Evolutionary conservation across 2,888 invertebrate genomes (phyloP), one percentile per base, ranked within the genome.

Genomic region (Rhyacophila evoluta): DNA sequence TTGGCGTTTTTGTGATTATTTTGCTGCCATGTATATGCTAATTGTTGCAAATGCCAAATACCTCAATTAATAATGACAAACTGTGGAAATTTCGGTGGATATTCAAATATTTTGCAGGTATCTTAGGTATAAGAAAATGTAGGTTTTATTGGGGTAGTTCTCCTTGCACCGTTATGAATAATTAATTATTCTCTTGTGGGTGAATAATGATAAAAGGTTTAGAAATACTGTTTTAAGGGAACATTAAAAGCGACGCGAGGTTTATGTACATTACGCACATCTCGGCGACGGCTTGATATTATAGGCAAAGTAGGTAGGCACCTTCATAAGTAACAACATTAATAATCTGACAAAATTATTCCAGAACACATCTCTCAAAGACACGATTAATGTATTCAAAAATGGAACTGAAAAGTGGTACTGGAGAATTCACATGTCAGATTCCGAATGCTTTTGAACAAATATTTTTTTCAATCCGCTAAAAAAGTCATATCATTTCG

Each of bases 131-230:
- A 25, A 25, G 55, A 55, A 55, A 55, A 25, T 55, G 55, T 55
- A 55, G 55, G 55, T 55, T 55, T 55, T 25, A 25, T 55, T 19
- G 55, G 25, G 25, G 55, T 55, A 55, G 15, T 25, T 19, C 55
- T 5, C 10, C 55, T 15, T 55, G 19, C 55, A 55, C 55, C 55
- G 55, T 19, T 25, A 55, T 55, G 55, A 55, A 55, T 55, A 55
- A 55, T 55, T 55, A 55, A 55, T n/a, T n/a, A n/a, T 55, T 55
- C 19, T 55, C 55, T 55, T 55, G 25, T 1, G 55, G 55, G 55
- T 55, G 55, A 55, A 55, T 55, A 19, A 55, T 55, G 55, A 55
- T 55, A 55, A 55, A 55, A 55, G 55, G 55, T 55, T 55, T 55
- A 8, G 12, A 55, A 55, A 55, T 55, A 55, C 55, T 55, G 10